phyloP scores from a whole-genome alignment of 2,888 invertebrate species.

The Hydraecia micacea region DNA sequence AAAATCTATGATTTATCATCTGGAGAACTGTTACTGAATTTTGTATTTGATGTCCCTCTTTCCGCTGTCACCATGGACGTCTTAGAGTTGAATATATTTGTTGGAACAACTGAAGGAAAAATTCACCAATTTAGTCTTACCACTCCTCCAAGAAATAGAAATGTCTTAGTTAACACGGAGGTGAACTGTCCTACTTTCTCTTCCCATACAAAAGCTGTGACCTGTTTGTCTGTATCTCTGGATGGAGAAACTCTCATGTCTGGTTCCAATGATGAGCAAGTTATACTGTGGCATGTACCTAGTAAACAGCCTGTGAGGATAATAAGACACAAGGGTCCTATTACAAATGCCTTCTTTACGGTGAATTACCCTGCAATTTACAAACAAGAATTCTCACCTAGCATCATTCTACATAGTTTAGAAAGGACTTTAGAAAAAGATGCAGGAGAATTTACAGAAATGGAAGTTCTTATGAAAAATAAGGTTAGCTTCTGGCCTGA shows the following conservation, averaged over 20 bases:
- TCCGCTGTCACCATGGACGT: constrained; percentile 93
- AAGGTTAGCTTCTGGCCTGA: constrained; percentile 85
- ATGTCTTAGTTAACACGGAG: constrained; percentile 91
- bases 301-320: constrained; percentile 94
- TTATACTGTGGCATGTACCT: constrained; percentile 95
- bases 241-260: constrained; percentile 94
- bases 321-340: constrained; percentile 93
- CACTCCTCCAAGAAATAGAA: constrained; percentile 92
- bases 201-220: constrained; percentile 93
- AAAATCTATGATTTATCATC: constrained; percentile 94
- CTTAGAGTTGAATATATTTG: constrained; percentile 93
- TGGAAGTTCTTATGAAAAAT: constrained; percentile 81
- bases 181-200: constrained; percentile 88
- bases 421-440: constrained; percentile 91
- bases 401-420: constrained; percentile 90
- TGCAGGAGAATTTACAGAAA: constrained; percentile 84
- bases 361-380: constrained; percentile 91
- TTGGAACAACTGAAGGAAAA: constrained; percentile 93
- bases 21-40: constrained; percentile 92
- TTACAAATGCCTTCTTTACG: constrained; percentile 93
- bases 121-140: constrained; percentile 93
- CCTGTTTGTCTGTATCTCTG: constrained; percentile 93
- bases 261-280: constrained; percentile 93
- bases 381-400: constrained; percentile 90
- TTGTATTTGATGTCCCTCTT: constrained; percentile 93